Percentiles rank a stretch among this genome's conserved stretches.
Conservation (phyloP, 2,113 vertebrate genomes). For the Cathartes aura region DNA sequence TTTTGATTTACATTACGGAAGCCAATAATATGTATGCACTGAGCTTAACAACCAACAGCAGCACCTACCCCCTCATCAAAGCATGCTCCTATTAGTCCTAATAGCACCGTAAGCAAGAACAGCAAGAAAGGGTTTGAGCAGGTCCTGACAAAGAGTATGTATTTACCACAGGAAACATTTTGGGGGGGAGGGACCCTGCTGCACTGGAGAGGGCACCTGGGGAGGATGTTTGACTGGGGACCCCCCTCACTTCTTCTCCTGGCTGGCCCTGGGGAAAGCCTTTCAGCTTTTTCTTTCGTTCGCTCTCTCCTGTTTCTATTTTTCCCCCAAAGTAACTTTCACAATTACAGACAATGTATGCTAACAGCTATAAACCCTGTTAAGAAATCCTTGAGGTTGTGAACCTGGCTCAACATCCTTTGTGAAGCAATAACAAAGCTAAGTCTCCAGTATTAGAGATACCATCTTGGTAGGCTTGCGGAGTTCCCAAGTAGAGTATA, state of each 20-base stretch:
- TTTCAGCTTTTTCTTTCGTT: neutral
- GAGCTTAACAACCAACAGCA: neutral
- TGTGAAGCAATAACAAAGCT: neutral
- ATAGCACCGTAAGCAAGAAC: neutral
- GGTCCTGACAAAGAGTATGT: neutral
- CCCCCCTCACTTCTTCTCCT: neutral
- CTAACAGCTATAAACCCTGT: neutral
- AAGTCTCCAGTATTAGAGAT: neutral
- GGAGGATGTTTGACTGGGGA: neutral
- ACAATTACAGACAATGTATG: neutral
- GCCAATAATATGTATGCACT: neutral
- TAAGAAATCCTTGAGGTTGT: neutral
- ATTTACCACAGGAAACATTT: neutral
- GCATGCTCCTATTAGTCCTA: neutral
- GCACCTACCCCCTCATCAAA: neutral
- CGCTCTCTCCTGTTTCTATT: neutral
- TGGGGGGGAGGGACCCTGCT: accelerated
- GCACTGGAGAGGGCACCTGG: neutral
- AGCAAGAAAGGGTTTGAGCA: neutral
- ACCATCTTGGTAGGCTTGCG: neutral
- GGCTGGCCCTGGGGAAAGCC: neutral
- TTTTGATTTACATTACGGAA: neutral
- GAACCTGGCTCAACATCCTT: neutral
- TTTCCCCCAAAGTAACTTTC: neutral
- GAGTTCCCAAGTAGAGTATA: neutral